Evolutionary conservation across 2,113 vertebrate species (phyloP), one percentile per base, ranked within the genome.

Genomic region (Serinus canaria): DNA sequence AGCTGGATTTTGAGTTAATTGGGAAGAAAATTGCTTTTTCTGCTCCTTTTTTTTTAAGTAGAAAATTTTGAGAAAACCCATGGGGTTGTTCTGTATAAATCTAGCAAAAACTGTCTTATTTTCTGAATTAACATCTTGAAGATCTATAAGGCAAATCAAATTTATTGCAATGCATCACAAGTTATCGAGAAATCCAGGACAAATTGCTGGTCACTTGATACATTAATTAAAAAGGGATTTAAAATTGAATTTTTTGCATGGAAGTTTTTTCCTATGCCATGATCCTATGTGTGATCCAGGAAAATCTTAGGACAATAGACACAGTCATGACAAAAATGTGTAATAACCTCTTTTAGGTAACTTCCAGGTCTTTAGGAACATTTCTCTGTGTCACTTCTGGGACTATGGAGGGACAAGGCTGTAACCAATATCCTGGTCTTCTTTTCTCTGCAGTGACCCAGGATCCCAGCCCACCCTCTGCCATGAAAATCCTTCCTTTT

Each of bases 401-500:
- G 25, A 22, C 3, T 79, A 9, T 17, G 67, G 27, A 68, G 66
- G 35, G 33, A 14, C 52, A 75, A 8, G 2, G 13, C 30, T 62
- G 67, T 93, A 49, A 77, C 2, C 63, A 53, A 35, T 11, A 13
- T 43, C 63, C 78, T 62, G 37, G 1, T 86, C 22, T 93, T 14
- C 22, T 94, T 67, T 67, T 76, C 50, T 83, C 59, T 50, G 11
- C 23, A 96, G 90, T 27, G 83, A 46, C 12, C 0, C 1, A 2
- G 62, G 46, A 27, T 80, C 46, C 78, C 84, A 75, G 66, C 15
- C 56, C 22, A 56, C 8, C 18, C 11, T 72, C 55, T 83, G 83
- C 88, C 90, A 96, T 97, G 96, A 96, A 69, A 95, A 93, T 92
- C 75, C 43, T 93, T 83, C 49, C 53, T 37, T 77, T 93, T 37